Base-by-base conservation (phyloP, 2,797 vertebrate genomes). In the Falco rusticolus region DNA sequence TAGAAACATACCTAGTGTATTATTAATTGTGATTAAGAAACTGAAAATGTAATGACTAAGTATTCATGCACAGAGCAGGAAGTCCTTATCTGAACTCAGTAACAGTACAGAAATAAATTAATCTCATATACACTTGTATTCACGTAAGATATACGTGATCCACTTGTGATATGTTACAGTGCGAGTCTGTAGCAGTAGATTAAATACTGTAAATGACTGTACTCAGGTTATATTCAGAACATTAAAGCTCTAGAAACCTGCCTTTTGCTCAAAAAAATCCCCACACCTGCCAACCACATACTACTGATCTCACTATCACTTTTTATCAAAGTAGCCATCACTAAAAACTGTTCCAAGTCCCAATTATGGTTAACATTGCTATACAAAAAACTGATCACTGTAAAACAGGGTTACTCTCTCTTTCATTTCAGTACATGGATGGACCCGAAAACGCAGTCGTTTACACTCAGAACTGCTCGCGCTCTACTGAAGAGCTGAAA, bases 1-100 rank as follows among this genome's bases (percentile, higher is more conserved):
- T 50, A 87, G 79, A 88, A 93, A 94, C 65, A 69, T 56, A 83
- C 6, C 65, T 69, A 57, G 29, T 41, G 11, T 63, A 34, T 90
- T 94, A 90, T 83, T 92, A 85, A 92, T 86, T 92, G 71, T 57
- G 53, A 89, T 95, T 78, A 92, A 89, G 68, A 94, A 96, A 83
- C 50, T 59, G 85, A 65, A 90, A 91, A 72, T 20, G 16, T 53
- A 82, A 86, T 76, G 51, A 79, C 24, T 87, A 68, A 84, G 63
- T 69, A 47, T 87, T 89, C 60, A 76, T 5, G 50, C 10, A 76
- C 61, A 90, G 59, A 82, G 28, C 33, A 82, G 61, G 78, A 92
- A 91, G 90, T 81, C 78, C 82, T 90, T 76, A 89, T 59, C 64
- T 85, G 60, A 96, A 87, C 78, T 80, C 7, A 5, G 37, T 50